Conservation (phyloP, 2,797 vertebrate genomes). For the Poecilia velifera region DNA sequence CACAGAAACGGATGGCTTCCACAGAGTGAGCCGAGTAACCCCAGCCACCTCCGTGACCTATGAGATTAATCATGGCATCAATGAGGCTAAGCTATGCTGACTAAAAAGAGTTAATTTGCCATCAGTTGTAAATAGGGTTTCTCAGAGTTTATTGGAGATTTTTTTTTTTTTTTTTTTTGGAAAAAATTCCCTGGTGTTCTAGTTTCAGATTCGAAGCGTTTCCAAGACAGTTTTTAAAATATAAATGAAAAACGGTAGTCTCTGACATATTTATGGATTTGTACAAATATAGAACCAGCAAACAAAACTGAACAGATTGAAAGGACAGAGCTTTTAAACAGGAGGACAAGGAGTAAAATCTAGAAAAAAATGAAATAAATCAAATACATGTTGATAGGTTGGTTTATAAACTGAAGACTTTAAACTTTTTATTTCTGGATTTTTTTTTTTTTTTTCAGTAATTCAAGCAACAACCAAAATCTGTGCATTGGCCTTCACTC, state of each 20-base stretch:
- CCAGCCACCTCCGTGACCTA: conserved; percentile 99
- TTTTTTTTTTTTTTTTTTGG: not conserved
- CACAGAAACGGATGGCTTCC: conserved; percentile 97
- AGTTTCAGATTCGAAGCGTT: not conserved
- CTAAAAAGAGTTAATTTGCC: conserved; percentile 9
- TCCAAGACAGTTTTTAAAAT: not conserved
- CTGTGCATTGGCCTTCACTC: not conserved
- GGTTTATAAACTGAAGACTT: not conserved
- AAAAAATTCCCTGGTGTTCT: too few relatives aligned
- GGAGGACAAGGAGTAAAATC: not conserved
- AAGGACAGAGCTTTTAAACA: not conserved
- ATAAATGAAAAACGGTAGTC: not conserved
- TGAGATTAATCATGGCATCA: conserved; percentile 33
- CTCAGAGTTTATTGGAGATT: not conserved
- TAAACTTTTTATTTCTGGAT: not conserved
- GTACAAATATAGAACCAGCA: not conserved
- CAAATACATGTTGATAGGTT: not conserved
- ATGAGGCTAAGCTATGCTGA: not conserved
- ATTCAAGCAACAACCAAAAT: not conserved
- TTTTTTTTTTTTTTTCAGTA: not conserved
- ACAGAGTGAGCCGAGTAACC: conserved; percentile 99
- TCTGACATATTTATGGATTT: not conserved
- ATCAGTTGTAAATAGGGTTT: not conserved
- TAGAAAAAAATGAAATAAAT: not conserved
- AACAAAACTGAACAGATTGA: not conserved